Percentiles rank a stretch among this genome's conserved stretches.
Conservation (phyloP, 2,113 vertebrate species). For the Perca flavescens region DNA sequence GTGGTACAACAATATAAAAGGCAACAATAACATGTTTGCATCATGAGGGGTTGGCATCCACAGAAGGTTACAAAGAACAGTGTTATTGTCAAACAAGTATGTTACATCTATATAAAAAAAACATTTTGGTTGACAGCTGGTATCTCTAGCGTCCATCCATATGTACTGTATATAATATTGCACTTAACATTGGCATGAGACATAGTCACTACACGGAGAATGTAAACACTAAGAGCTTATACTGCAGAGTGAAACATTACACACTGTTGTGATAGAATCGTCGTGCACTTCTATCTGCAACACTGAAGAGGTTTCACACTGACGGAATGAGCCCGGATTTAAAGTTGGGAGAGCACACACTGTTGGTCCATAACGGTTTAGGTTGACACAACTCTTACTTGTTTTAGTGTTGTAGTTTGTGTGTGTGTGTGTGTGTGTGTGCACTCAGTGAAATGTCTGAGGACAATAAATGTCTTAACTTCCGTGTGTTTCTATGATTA, state of each 20-base stretch:
- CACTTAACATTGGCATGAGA: constrained; percentile 73
- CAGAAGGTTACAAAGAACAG: constrained; percentile 41
- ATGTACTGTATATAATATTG: constrained; percentile 65
- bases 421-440: too few relatives aligned
- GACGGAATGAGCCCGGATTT: not conserved
- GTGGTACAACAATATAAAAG: constrained; percentile 64
- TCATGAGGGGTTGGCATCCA: constrained; percentile 56
- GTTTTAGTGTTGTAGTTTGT: constrained; percentile 47
- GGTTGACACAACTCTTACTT: constrained; percentile 1
- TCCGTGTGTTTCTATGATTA: constrained; percentile 5
- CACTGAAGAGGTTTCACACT: not conserved
- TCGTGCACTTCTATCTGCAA: constrained; percentile 7
- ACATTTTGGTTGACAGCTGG: constrained; percentile 76
- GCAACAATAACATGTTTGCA: constrained; percentile 56
- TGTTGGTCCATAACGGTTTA: constrained; percentile 4
- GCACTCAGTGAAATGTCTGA: constrained; percentile 11
- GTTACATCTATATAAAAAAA: constrained; percentile 60
- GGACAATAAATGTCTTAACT: not conserved
- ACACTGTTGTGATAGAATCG: constrained; percentile 1
- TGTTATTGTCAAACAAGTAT: constrained; percentile 54
- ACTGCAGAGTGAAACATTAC: constrained; percentile 35
- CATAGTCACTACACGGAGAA: constrained; percentile 22
- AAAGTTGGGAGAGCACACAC: constrained; percentile 1
- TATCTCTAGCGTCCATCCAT: constrained; percentile 46
- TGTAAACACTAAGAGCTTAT: constrained; percentile 58